These are phyloP conservation scores for Acyrthosiphon pisum DNA, from an alignment of 1,140 invertebrate genomes.

Conservation along the genomic window DNA sequence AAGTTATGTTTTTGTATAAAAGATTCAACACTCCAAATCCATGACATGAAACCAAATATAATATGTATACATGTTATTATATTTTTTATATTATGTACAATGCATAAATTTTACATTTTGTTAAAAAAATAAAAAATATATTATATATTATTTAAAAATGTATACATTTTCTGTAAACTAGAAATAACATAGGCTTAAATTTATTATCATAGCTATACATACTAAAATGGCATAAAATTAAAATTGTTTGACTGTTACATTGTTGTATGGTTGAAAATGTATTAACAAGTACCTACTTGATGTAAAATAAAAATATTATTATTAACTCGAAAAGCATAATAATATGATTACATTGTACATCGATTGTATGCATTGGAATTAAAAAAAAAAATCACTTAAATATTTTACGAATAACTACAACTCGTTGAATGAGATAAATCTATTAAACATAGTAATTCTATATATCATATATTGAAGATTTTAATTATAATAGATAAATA, in stretches of 20 bases:
- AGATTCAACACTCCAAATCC: background rate
- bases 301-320: background rate
- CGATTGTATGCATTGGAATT: background rate
- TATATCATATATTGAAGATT: too few relatives aligned
- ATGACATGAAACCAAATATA: background rate
- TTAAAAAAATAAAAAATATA: background rate
- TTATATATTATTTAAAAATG: too few relatives aligned
- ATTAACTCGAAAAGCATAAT: background rate
- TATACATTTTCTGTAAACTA: background rate
- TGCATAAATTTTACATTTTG: background rate
- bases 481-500: too few relatives aligned
- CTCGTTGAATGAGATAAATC: background rate
- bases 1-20: background rate
- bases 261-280: background rate
- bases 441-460: too few relatives aligned
- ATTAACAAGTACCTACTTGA: background rate
- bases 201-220: background rate
- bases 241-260: background rate
- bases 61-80: background rate
- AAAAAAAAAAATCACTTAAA: background rate
- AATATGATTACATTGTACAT: too few relatives aligned
- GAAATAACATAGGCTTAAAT: background rate
- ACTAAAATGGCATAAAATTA: background rate
- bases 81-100: background rate
- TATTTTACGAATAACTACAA: background rate